Evolutionary conservation across 2,113 vertebrate genomes (phyloP).

Genomic region (Chelonoidis abingdonii): DNA sequence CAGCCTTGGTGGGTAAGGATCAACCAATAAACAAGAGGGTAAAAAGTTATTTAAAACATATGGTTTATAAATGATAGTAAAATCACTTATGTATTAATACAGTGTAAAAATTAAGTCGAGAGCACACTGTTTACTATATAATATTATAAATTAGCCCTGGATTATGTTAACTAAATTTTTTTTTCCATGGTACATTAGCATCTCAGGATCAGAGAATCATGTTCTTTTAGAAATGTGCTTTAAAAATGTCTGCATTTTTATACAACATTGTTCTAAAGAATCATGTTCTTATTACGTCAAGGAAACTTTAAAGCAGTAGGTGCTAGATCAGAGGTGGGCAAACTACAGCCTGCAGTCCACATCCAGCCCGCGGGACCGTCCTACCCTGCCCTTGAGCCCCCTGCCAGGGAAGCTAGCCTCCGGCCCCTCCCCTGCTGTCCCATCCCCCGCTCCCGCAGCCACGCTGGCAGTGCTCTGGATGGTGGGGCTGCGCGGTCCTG

Average conservation of each 20-base stretch:
- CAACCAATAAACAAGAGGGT: background rate
- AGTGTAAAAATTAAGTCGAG: background rate
- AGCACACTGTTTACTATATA: background rate
- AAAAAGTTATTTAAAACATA: background rate
- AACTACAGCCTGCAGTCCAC: no score
- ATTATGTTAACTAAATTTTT: background rate
- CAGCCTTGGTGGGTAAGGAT: background rate
- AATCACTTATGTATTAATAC: background rate
- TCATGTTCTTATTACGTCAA: background rate
- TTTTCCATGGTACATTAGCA: background rate
- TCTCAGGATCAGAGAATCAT: constrained; percentile 10
- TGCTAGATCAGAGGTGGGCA: background rate
- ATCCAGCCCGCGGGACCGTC: no score
- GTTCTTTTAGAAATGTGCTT: background rate
- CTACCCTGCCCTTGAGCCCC: no score
- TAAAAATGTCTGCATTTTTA: background rate
- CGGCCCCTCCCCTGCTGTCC: no score
- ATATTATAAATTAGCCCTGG: background rate
- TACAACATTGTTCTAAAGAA: background rate
- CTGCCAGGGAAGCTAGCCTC: no score
- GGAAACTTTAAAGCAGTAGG: background rate
- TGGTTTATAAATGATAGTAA: background rate
- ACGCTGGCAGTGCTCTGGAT: no score
- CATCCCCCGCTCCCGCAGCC: no score
- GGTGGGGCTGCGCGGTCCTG: no score